phyloP scores from a whole-genome alignment of 2,113 vertebrate species.

The Girardinichthys multiradiatus region DNA sequence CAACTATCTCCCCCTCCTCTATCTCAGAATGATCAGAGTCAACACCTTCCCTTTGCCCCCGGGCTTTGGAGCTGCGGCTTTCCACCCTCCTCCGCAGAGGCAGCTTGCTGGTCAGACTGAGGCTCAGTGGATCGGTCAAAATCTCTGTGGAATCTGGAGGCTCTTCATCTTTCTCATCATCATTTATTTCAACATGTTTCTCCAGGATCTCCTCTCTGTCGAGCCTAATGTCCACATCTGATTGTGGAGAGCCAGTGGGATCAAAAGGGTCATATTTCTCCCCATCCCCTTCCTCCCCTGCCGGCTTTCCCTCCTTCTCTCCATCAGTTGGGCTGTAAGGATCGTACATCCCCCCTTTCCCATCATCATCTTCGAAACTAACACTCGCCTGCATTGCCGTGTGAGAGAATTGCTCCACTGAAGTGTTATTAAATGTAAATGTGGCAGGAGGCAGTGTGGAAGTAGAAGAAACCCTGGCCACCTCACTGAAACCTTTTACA shows the following conservation, averaged over 20 bases:
- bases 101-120: conserved; percentile 37
- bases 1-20: conserved; percentile 91
- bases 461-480: conserved; percentile 70
- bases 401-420: conserved; percentile 33
- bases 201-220: conserved; percentile 12
- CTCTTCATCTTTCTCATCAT: conserved; percentile 68
- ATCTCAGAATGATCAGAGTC: conserved; percentile 87
- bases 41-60: conserved; percentile 32
- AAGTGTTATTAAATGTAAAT: conserved; percentile 18
- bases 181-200: conserved; percentile 18
- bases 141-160: conserved; percentile 70
- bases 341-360: conserved; percentile 84
- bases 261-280: conserved; percentile 95
- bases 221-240: conserved; percentile 57
- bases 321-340: conserved; percentile 89
- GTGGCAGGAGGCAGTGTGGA: conserved; percentile 49
- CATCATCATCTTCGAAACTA: conserved; percentile 40
- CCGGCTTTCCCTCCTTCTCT: conserved; percentile 59
- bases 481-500: conserved; percentile 44
- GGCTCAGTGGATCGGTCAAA: conserved; percentile 55
- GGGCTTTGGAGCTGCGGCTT: conserved; percentile 34
- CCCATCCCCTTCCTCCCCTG: conserved; percentile 73
- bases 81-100: conserved; percentile 70
- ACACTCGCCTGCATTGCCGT: conserved; percentile 19
- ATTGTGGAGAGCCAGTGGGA: conserved; percentile 87